Percentiles rank a stretch among this genome's conserved stretches.
Evolutionary conservation across 2,888 invertebrate genomes (phyloP).

Genomic region (Macrosoma leucophasiata): DNA sequence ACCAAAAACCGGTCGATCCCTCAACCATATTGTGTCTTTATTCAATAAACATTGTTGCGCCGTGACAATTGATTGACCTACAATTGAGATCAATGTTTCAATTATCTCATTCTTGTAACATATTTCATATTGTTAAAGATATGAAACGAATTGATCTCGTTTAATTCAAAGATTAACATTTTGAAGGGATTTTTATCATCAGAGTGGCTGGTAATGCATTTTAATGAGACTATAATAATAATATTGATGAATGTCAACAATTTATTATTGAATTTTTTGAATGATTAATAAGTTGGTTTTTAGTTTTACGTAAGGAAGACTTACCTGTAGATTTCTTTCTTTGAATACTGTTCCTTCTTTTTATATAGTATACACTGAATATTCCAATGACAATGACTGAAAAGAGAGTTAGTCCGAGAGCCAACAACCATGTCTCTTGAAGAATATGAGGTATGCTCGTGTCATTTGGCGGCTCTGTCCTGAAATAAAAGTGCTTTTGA

Average conservation of each 20-base stretch:
- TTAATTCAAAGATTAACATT: no score
- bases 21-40: slow-evolving; percentile 70
- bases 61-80: slow-evolving; percentile 70
- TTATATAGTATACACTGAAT: slow-evolving; percentile 63
- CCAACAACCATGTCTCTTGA: slow-evolving; percentile 66
- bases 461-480: slow-evolving; percentile 67
- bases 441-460: slow-evolving; percentile 59
- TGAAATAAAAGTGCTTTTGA: no score
- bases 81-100: slow-evolving; percentile 54
- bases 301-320: slow-evolving; percentile 12
- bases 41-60: slow-evolving; percentile 70
- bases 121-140: no score
- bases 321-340: slow-evolving; percentile 65
- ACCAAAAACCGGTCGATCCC: slow-evolving; percentile 63
- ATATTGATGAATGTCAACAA: no score
- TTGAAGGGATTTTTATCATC: no score
- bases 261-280: no score
- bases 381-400: slow-evolving; percentile 58
- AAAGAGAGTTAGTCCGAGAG: slow-evolving; percentile 56
- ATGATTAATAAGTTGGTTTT: no score
- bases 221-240: no score
- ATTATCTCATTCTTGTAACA: no score
- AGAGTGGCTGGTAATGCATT: no score
- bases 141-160: no score
- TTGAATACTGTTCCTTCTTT: slow-evolving; percentile 56